Evolutionary conservation across 2,113 vertebrate genomes (phyloP), one percentile per base, ranked within the genome.

Genomic region (Charina bottae): DNA sequence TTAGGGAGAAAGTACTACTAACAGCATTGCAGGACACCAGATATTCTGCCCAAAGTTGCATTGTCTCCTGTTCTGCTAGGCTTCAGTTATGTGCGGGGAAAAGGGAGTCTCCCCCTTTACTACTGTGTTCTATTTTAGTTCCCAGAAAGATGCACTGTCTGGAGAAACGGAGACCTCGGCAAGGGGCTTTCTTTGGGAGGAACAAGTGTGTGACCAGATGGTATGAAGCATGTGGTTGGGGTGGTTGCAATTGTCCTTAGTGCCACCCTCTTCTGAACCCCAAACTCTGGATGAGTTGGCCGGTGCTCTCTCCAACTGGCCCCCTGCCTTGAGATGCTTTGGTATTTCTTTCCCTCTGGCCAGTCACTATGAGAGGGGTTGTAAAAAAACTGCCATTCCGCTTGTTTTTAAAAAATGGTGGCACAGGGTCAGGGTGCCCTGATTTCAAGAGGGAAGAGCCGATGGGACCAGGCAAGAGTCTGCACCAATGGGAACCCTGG

Each of bases 101-200:
- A 54, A 60, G 46, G 24, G 9, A 68, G 84, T 49, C 6, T 33
- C 23, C 3, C 86, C 12, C 24, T 49, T 33, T 53, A 55, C 59
- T 54, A 46, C 5, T 90, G 28, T 89, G 15, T 89, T 60, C 83
- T 86, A 3, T 87, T 83, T 83, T 85, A 93, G 92, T 5, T 93
- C 62, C 64, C 89, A 90, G 85, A 90, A 83, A 42, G 64, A 93
- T 49, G 28, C 12, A 2, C 37, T 56, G 0, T n/a, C 54, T 10
- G 24, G 83, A 19, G 62, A 33, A 15, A 55, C 0, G 0, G 64
- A n/a, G 64, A 42, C 28, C n/a, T 10, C 10, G 1, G 2, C n/a
- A 5, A 2, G 55, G 5, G 33, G 59, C n/a, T 37, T 42, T 54
- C 89, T 87, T 49, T 93, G 89, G 89, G 64, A 93, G n/a, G 85